A percentile compares a stretch with the other conserved stretches of the same genome.
phyloP scores from a whole-genome alignment of 2,113 vertebrate genomes.

The Thunnus thynnus region DNA sequence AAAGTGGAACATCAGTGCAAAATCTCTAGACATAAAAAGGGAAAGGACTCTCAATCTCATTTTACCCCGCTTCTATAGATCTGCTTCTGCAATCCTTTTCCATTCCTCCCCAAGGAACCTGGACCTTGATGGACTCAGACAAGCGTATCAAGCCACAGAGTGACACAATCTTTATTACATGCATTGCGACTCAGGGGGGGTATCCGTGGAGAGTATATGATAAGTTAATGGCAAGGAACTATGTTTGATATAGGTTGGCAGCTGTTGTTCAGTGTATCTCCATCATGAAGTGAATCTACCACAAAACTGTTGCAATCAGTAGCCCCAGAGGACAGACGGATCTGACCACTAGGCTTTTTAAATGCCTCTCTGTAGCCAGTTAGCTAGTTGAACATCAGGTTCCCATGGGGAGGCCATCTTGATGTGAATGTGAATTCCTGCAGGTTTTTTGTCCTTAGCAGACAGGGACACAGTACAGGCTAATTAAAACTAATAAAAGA shows the following conservation, averaged over 20 bases:
- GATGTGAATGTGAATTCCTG: not conserved
- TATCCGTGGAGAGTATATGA: constrained; percentile 49
- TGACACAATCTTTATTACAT: constrained; percentile 76
- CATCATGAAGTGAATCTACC: constrained; percentile 16
- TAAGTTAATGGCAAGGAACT: constrained; percentile 56
- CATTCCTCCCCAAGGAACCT: constrained; percentile 62
- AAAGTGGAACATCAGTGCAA: constrained; percentile 63
- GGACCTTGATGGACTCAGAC: constrained; percentile 76
- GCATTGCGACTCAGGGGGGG: constrained; percentile 46
- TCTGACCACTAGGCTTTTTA: not conserved
- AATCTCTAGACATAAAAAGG: constrained; percentile 61
- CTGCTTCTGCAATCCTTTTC: constrained; percentile 55
- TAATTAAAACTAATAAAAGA: constrained; percentile 22
- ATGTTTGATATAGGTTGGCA: constrained; percentile 51
- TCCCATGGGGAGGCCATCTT: not conserved
- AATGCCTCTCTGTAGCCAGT: not conserved
- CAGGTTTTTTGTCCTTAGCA: not conserved
- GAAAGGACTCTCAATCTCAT: constrained; percentile 60
- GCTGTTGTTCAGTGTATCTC: constrained; percentile 49
- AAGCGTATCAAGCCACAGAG: constrained; percentile 64
- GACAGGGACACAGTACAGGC: not conserved
- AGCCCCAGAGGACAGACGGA: not conserved
- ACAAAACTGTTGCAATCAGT: constrained; percentile 21
- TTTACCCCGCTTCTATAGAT: constrained; percentile 51
- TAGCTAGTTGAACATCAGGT: not conserved